Conservation (phyloP, 2,797 vertebrate species). For the Simalia tracyae region DNA sequence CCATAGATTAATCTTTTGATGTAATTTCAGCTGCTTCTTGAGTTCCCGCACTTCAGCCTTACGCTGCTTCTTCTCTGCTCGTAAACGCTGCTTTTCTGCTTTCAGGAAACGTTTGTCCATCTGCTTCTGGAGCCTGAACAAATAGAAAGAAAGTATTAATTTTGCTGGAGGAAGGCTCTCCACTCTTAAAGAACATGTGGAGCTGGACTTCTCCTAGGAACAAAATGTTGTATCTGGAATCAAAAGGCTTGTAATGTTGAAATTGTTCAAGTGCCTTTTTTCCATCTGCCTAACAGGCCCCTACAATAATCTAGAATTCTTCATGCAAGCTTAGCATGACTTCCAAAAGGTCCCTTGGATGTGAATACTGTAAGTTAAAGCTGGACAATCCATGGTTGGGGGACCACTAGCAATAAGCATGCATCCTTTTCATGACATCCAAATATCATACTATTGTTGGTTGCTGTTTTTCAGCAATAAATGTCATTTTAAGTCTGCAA, state of each 20-base stretch:
- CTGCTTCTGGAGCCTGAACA: conserved; percentile 88
- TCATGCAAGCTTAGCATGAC: too few relatives aligned
- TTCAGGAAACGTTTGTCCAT: conserved; percentile 95
- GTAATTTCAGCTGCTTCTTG: conserved; percentile 95
- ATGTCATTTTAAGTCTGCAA: neutral
- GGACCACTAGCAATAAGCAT: neutral
- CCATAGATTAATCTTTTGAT: conserved; percentile 92
- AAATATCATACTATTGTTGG: neutral
- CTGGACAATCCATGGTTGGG: neutral
- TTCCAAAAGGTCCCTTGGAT: neutral
- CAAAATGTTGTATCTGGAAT: neutral
- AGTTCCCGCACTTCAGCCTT: conserved; percentile 97
- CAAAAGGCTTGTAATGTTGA: neutral
- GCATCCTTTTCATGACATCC: neutral
- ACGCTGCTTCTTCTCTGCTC: conserved; percentile 93
- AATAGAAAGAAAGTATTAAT: neutral
- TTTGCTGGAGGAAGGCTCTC: neutral
- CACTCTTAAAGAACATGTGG: neutral
- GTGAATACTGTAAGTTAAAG: neutral
- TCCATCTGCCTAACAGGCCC: neutral
- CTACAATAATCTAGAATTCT: too few relatives aligned
- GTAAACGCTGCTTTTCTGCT: conserved; percentile 93
- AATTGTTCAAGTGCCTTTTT: neutral
- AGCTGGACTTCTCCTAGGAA: neutral
- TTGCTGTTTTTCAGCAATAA: neutral